Base-by-base conservation (phyloP, 1,140 invertebrate species). In the Drosophila repletoides region DNA sequence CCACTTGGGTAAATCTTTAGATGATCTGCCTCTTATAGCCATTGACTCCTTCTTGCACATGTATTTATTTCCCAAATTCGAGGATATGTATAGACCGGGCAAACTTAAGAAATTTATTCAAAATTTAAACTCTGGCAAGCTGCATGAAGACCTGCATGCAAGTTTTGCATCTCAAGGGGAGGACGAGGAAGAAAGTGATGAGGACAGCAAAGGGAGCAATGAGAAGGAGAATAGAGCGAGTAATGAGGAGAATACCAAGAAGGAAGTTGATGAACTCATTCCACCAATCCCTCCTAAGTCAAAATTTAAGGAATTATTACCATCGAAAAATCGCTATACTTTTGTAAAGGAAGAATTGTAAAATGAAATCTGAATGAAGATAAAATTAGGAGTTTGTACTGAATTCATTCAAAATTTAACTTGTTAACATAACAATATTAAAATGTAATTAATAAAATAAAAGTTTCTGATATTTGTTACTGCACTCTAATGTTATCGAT, bases 41-140 rank as follows among this genome's bases (percentile, higher is more conserved):
- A 41, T 80, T 0, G 80, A 86, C 12, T 76, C 75, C 0, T 72
- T 80, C 7, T 6, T 9, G 0, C 80, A 76, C 36, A 86, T 86
- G 67, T 86, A 36, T 40, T 4, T 26, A 0, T 80, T 86, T 41
- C 53, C 49, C 1, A 53, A 21, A 0, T 86, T 40, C 36, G 5
- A 65, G n/a, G 46, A 86, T 6, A 65, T 86, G 6, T 29, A 69
- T 9, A 31, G 21, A 1, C 75, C 80, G 0, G 72, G 72, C 4
- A 31, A 26, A 2, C 28, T 86, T 5, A 36, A 76, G 17, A 0
- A 55, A 10, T 86, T 80, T 14, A 36, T 86, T 1, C 7, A 14
- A 0, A 15, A 46, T 2, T 15, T 77, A 2, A 26, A 15, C 9
- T 24, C 4, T 1, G 79, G 70, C 0, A 12, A 66, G 3, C 58